Evolutionary conservation across 2,797 vertebrate species (phyloP).

Genomic region (Graptemys geographica): DNA sequence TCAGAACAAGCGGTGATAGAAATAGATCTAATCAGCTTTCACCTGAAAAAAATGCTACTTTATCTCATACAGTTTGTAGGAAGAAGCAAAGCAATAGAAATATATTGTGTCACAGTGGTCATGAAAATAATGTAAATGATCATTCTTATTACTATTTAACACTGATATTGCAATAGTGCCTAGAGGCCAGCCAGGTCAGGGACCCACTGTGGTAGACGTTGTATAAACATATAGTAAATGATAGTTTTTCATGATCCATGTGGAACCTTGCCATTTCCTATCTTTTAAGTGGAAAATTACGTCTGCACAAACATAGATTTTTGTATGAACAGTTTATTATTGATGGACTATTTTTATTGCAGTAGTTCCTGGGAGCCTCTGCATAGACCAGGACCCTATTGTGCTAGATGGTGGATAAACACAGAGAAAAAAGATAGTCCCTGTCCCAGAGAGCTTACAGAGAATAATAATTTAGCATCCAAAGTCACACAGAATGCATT

Average conservation of each 20-base stretch:
- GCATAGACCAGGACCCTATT: not conserved
- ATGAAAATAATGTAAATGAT: not conserved
- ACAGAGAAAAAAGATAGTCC: not conserved
- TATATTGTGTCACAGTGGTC: accelerated
- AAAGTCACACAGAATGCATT: not conserved
- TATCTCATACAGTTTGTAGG: not conserved
- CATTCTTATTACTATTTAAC: not conserved
- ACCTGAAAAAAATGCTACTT: not conserved
- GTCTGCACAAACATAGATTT: not conserved
- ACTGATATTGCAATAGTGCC: not conserved
- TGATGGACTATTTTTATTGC: not conserved
- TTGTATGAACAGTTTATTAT: not conserved
- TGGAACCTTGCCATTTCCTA: not conserved
- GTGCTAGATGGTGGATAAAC: not conserved
- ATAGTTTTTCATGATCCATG: not conserved
- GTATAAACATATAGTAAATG: not conserved
- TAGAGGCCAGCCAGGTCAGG: not conserved
- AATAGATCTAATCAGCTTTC: not conserved
- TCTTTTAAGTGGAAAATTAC: not conserved
- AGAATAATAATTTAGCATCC: not conserved
- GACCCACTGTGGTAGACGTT: not conserved
- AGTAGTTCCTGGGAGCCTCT: not conserved
- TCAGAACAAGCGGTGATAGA: not conserved
- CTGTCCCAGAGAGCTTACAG: not conserved
- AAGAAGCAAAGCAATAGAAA: not conserved